Evolutionary conservation across 2,113 vertebrate species (phyloP).

Genomic region (Sapayoa aenigma): DNA sequence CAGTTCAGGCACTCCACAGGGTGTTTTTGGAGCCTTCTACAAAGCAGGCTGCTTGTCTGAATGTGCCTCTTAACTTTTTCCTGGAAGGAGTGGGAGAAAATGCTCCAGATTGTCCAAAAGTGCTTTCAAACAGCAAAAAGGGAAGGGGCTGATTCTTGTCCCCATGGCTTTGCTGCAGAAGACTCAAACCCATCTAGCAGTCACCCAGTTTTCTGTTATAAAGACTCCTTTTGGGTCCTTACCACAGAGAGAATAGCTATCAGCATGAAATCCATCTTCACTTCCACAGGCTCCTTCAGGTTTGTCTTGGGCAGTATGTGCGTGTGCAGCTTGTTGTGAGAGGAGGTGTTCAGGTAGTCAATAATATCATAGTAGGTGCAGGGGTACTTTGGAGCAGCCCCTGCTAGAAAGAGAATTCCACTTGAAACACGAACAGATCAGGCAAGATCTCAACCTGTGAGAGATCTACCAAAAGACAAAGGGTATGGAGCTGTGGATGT

Average conservation of each 20-base stretch:
- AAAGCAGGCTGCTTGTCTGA: not conserved
- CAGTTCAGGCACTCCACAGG: rapidly evolving
- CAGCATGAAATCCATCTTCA: slow-evolving; percentile 60
- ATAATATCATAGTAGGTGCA: slow-evolving; percentile 73
- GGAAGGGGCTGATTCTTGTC: not conserved
- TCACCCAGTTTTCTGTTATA: not conserved
- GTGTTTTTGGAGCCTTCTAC: not conserved
- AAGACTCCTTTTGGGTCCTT: not conserved
- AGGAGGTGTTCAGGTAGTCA: slow-evolving; percentile 67
- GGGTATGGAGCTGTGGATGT: not conserved
- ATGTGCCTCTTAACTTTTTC: not conserved
- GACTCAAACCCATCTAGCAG: not conserved
- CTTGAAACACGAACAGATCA: not conserved
- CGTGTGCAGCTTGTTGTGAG: not conserved
- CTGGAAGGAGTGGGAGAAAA: not conserved
- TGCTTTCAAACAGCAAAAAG: not conserved
- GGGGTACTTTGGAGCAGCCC: not conserved
- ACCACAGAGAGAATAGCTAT: slow-evolving; percentile 73
- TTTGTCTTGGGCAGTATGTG: slow-evolving; percentile 69
- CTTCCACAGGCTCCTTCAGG: slow-evolving; percentile 20
- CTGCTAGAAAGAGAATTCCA: not conserved
- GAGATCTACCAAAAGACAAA: not conserved
- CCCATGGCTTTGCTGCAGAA: not conserved
- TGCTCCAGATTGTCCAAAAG: not conserved
- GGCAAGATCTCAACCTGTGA: not conserved